Evolutionary conservation across 2,113 vertebrate genomes (phyloP).

Genomic region (Sapajus apella): DNA sequence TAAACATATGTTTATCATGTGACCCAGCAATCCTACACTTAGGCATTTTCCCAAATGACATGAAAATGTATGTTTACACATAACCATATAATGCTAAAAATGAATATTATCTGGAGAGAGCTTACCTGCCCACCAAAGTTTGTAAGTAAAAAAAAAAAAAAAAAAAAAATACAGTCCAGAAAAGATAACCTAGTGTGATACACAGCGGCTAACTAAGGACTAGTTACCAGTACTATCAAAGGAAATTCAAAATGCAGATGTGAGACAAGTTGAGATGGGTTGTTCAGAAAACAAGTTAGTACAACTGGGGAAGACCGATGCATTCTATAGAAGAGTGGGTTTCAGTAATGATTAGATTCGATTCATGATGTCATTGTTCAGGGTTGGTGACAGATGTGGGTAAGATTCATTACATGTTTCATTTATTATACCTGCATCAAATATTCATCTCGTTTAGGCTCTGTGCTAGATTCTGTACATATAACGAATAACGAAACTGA

Average conservation of each 20-base stretch:
- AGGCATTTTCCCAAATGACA: too few relatives aligned
- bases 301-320: neutral
- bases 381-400: neutral
- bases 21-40: too few relatives aligned
- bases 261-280: too few relatives aligned
- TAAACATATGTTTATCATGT: too few relatives aligned
- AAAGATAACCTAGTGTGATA: neutral
- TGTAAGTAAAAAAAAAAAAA: neutral
- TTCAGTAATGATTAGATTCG: neutral
- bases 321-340: neutral
- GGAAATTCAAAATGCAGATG: neutral
- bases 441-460: neutral
- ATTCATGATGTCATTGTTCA: neutral
- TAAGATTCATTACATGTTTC: neutral
- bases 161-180: neutral
- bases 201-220: too few relatives aligned
- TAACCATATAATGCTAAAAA: neutral
- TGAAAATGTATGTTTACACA: too few relatives aligned
- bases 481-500: neutral
- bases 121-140: neutral
- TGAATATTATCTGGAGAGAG: neutral
- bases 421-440: neutral
- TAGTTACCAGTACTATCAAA: neutral
- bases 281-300: neutral
- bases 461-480: neutral